Evolutionary conservation across 2,797 vertebrate genomes (phyloP).

Genomic region (Emydoidea blandingii): DNA sequence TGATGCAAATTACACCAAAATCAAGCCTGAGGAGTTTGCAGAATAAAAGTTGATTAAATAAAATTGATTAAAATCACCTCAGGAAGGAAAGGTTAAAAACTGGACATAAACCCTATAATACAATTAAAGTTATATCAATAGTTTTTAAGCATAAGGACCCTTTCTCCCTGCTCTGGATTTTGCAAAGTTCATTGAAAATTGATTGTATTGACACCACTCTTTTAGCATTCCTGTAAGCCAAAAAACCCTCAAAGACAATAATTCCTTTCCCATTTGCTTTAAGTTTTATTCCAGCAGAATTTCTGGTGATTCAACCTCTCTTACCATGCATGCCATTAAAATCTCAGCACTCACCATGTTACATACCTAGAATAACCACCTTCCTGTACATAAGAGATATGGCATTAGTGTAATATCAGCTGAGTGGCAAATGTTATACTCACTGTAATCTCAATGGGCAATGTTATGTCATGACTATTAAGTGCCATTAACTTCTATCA

Average conservation of each 20-base stretch:
- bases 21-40: neutral
- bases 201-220: neutral
- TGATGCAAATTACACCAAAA: neutral
- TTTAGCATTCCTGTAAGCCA: neutral
- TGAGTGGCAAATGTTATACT: neutral
- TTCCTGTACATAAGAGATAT: neutral
- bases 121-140: neutral
- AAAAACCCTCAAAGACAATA: rapidly evolving
- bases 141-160: neutral
- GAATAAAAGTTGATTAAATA: slow-evolving; percentile 1
- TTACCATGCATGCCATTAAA: neutral
- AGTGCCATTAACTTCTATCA: neutral
- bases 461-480: neutral
- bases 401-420: neutral
- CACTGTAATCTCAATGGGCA: neutral
- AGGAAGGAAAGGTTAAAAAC: neutral
- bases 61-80: neutral
- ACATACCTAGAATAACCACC: neutral
- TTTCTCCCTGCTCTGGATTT: neutral
- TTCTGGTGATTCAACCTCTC: rapidly evolving
- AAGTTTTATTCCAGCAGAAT: neutral
- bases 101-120: neutral
- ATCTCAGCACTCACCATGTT: neutral
- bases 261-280: neutral
- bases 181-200: neutral